Conservation (phyloP, 2,113 vertebrate species). For the Upupa epops region DNA sequence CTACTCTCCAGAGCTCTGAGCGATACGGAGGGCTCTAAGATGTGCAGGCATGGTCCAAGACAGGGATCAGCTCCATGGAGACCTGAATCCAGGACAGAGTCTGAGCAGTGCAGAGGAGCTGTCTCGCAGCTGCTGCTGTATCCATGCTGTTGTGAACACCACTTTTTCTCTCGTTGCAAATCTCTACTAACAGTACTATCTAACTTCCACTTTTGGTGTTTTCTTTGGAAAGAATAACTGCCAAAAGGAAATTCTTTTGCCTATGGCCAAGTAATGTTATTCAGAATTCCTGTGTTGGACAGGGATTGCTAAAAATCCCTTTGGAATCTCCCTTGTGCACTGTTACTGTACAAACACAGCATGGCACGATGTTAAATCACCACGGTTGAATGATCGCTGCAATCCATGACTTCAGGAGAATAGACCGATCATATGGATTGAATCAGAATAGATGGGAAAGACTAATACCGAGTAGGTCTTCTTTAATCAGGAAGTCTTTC, state of each 20-base stretch:
- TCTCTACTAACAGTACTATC: constrained; percentile 22
- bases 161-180: neutral
- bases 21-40: neutral
- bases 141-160: neutral
- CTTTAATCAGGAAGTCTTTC: constrained; percentile 36
- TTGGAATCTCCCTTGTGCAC: constrained; percentile 42
- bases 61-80: neutral
- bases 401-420: neutral
- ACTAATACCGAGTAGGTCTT: neutral
- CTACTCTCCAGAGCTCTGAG: neutral
- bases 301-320: constrained; percentile 30
- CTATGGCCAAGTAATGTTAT: constrained; percentile 33
- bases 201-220: constrained; percentile 55
- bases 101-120: neutral
- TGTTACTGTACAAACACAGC: constrained; percentile 28
- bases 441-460: constrained; percentile 25
- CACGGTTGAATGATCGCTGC: neutral
- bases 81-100: neutral
- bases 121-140: neutral
- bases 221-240: constrained; percentile 47
- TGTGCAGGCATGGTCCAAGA: neutral
- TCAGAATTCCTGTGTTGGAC: constrained; percentile 19
- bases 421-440: constrained; percentile 19
- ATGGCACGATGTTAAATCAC: constrained; percentile 14
- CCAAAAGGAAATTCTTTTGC: constrained; percentile 62